phyloP scores from a whole-genome alignment of 2,797 vertebrate species.

The Muscicapa striata region DNA sequence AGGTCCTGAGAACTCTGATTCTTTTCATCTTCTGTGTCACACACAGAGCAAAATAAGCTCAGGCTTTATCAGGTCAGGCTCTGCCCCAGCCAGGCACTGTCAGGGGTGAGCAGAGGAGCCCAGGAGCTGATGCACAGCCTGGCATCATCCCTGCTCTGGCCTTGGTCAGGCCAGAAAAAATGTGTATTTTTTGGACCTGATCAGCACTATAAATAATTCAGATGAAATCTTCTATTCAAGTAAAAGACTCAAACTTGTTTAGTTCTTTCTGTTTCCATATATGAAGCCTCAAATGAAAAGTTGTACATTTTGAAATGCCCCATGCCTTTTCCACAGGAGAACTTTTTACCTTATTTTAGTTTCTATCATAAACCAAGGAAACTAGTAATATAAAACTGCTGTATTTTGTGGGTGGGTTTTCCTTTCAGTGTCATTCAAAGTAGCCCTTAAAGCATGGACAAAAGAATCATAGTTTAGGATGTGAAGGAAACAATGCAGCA shows the following conservation, averaged over 20 bases:
- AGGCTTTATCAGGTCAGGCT: background rate
- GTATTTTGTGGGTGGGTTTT: background rate
- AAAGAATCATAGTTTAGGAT: background rate
- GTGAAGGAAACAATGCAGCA: background rate
- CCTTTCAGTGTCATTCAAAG: background rate
- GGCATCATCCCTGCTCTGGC: background rate
- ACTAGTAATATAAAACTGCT: background rate
- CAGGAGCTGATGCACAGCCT: fast-evolving
- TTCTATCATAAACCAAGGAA: background rate
- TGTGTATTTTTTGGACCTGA: background rate
- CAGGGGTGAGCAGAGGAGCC: background rate
- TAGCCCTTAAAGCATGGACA: background rate
- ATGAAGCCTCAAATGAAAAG: background rate
- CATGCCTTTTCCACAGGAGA: fast-evolving
- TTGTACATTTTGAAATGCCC: background rate
- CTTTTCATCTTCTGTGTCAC: background rate
- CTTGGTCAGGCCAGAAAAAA: background rate
- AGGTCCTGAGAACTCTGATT: background rate
- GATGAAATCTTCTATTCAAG: background rate
- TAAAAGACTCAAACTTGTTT: background rate
- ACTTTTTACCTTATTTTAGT: background rate
- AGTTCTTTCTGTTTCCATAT: background rate
- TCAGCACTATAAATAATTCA: background rate
- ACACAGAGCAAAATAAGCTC: background rate
- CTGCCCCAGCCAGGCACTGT: background rate